phyloP scores from a whole-genome alignment of 2,113 vertebrate species.

The Cheilinus undulatus region DNA sequence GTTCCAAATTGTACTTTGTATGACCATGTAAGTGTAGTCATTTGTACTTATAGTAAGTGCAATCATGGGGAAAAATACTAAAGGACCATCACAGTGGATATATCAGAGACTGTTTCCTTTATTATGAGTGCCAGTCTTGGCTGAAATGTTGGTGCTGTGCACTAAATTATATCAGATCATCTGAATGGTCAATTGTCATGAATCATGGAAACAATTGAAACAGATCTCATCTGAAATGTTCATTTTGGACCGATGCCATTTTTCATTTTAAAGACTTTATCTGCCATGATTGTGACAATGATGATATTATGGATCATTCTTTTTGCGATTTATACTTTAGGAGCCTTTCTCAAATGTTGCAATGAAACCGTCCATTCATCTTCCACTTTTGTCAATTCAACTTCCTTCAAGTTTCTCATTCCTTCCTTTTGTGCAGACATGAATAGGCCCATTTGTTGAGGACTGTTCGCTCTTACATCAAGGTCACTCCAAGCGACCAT shows the following conservation, averaged over 20 bases:
- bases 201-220: background rate
- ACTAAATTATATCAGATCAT: background rate
- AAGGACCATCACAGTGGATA: background rate
- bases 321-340: background rate
- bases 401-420: background rate
- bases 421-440: background rate
- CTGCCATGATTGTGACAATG: background rate
- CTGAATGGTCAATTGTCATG: background rate
- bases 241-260: background rate
- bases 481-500: slow-evolving; percentile 32
- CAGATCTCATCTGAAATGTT: background rate
- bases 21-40: too few relatives aligned
- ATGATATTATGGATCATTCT: background rate
- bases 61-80: too few relatives aligned
- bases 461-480: slow-evolving; percentile 13
- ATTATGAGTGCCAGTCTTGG: background rate
- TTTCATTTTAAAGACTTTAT: background rate
- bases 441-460: slow-evolving; percentile 13
- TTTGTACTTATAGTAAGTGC: too few relatives aligned
- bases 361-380: background rate
- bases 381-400: background rate
- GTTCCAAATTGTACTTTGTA: too few relatives aligned
- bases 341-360: background rate
- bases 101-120: background rate
- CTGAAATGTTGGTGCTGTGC: background rate